These are phyloP conservation scores for Drosophila persimilis DNA, from an alignment of 1,140 invertebrate species.

Conservation along the genomic window DNA sequence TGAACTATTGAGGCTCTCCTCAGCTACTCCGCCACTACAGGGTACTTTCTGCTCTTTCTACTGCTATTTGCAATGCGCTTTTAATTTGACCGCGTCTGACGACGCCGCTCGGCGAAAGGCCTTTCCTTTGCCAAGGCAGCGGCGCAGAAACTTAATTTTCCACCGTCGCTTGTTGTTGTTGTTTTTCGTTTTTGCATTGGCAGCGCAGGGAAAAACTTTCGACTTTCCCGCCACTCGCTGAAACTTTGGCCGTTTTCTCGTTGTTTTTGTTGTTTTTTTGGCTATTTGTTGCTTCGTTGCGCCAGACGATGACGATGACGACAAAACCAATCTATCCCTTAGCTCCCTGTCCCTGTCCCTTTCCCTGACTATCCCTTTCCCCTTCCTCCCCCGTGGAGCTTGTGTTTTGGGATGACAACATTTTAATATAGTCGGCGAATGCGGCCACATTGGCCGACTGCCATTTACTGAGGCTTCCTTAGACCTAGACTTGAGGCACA, in stretches of 20 bases:
- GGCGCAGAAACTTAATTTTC: conserved; percentile 74
- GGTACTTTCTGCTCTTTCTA: too few relatives aligned
- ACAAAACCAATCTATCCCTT: conserved; percentile 69
- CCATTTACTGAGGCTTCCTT: conserved; percentile 37
- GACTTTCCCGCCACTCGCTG: conserved; percentile 34
- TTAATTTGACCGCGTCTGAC: conserved; percentile 71
- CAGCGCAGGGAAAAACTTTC: conserved; percentile 51
- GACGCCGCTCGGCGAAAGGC: neutral
- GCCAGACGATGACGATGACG: conserved; percentile 51
- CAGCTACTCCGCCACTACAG: neutral
- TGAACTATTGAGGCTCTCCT: neutral
- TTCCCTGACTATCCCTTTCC: conserved; percentile 17
- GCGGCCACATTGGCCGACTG: conserved; percentile 64
- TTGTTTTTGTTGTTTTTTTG: conserved; percentile 32
- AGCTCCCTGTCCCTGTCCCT: conserved; percentile 15
- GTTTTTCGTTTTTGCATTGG: conserved; percentile 64
- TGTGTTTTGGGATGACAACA: conserved; percentile 47
- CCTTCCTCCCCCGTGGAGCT: too few relatives aligned
- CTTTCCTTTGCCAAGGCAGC: conserved; percentile 64
- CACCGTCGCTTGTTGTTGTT: conserved; percentile 28
- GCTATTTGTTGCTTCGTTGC: conserved; percentile 74
- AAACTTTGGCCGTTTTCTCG: conserved; percentile 62
- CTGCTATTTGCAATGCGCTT: conserved; percentile 54
- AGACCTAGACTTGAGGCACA: too few relatives aligned
- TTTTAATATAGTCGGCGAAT: conserved; percentile 60